phyloP scores from a whole-genome alignment of 23 tunicate species.

The Ciona savignyi region DNA sequence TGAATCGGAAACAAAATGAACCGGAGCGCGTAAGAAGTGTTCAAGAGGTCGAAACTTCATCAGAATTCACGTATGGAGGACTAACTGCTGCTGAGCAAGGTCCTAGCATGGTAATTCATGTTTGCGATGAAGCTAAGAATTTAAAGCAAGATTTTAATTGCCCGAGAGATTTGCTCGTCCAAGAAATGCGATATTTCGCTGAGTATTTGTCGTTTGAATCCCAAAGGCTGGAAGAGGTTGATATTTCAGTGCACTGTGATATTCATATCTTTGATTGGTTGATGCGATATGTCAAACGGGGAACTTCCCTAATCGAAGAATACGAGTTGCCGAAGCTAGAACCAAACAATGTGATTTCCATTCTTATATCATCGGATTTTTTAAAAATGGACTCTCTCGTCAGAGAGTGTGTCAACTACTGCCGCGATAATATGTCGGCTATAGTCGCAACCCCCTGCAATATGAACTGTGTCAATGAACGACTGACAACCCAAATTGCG shows the following conservation, averaged over 20 bases:
- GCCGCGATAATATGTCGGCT: constrained; percentile 72
- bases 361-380: constrained; percentile 93
- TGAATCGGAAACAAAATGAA: neutral
- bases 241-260: constrained; percentile 98
- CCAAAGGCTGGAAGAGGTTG: constrained; percentile 87
- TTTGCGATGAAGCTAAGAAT: constrained; percentile 92
- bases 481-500: constrained; percentile 57
- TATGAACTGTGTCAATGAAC: constrained; percentile 92
- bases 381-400: constrained; percentile 93
- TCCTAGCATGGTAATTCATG: constrained; percentile 88
- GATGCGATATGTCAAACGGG: constrained; percentile 90
- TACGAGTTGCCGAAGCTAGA: constrained; percentile 60
- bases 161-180: constrained; percentile 85
- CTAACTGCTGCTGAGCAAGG: too few relatives aligned
- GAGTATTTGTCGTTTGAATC: constrained; percentile 85
- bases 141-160: constrained; percentile 85
- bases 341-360: constrained; percentile 83
- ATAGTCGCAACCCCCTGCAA: constrained; percentile 90
- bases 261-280: constrained; percentile 96
- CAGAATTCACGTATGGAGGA: too few relatives aligned
- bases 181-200: constrained; percentile 96
- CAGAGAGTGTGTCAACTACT: constrained; percentile 65
- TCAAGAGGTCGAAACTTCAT: neutral
- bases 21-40: neutral
- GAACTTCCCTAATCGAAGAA: constrained; percentile 40